These are phyloP conservation scores for Trididemnum clinides DNA, from an alignment of 23 tunicate species.

Conservation along the genomic window DNA sequence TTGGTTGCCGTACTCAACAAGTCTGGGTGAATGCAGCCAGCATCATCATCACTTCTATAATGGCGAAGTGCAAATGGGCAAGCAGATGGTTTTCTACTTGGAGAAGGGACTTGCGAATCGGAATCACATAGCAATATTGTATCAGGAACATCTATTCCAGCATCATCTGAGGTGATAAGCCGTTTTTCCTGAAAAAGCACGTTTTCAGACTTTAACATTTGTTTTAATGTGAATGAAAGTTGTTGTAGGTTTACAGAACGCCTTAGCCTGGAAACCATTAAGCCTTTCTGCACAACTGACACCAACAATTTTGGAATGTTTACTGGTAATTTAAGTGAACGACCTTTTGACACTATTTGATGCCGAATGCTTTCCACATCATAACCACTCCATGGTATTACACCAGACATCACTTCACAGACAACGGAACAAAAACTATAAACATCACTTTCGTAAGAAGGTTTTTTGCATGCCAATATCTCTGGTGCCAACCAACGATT, in stretches of 20 bases:
- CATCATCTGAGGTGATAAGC: too few species aligned
- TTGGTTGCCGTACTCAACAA: slow-evolving; percentile 37
- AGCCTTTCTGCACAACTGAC: slow-evolving; percentile 25
- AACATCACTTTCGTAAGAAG: slow-evolving; percentile 61
- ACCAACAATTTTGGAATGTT: slow-evolving; percentile 14
- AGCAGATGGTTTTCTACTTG: too few species aligned
- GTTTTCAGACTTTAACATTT: background rate
- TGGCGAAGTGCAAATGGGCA: too few species aligned
- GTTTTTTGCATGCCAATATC: slow-evolving; percentile 42
- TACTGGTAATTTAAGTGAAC: slow-evolving; percentile 35
- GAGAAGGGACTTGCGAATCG: too few species aligned
- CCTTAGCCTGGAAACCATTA: slow-evolving; percentile 50
- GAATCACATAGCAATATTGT: too few species aligned
- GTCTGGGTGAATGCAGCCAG: slow-evolving; percentile 41
- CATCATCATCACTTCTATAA: slow-evolving; percentile 38
- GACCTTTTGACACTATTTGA: slow-evolving; percentile 61
- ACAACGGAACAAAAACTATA: slow-evolving; percentile 82
- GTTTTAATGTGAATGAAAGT: slow-evolving; percentile 5
- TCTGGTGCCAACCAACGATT: slow-evolving; percentile 91
- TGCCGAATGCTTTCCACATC: slow-evolving; percentile 75
- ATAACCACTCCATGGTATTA: slow-evolving; percentile 77
- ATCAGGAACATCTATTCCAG: too few species aligned
- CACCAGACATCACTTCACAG: slow-evolving; percentile 64
- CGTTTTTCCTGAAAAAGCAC: too few species aligned
- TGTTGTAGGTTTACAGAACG: slow-evolving; percentile 32